Evolutionary conservation across 2,113 vertebrate genomes (phyloP), one percentile per base, ranked within the genome.

Genomic region (Lutjanus erythropterus): DNA sequence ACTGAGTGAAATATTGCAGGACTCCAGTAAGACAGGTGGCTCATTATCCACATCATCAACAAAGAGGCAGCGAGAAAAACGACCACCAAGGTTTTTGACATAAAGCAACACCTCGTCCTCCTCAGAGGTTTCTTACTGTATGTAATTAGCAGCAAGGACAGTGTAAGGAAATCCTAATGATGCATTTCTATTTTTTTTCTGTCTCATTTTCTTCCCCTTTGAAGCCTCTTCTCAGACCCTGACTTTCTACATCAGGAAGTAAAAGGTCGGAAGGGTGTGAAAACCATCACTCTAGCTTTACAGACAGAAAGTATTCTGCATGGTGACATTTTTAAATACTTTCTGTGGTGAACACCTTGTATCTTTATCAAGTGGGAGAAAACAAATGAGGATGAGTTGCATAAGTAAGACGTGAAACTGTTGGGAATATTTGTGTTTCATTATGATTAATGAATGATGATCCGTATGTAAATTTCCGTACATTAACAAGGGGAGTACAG

Each of bases 11-110:
- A 86, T 85, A 81, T 86, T 81, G 71, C 85, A 87, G 75, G 87
- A 80, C 67, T 88, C 33, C 73, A 27, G 65, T 55, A 55, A 91
- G 89, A 90, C 92, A 92, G 93, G 91, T 91, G 91, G 89, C 88
- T 94, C 91, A 92, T 93, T 93, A 93, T 83, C 81, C 83, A 92
- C 81, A 83, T 89, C 87, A 85, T 84, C 89, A 81, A 78, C 81
- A 88, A 85, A 81, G 80, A 73, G 31, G 21, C 47, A 62, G 65
- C 77, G 52, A 61, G 49, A 78, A 75, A 88, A 77, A 80, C 6
- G 70, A 81, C 79, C 83, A 70, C 75, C 60, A 21, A 84, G 62
- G 68, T 71, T 80, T 88, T 50, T 56, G 65, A 86, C 74, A 71
- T 55, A 33, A 84, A 62, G 86, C 79, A 86, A 88, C 83, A 84